phyloP scores from a whole-genome alignment of 2,113 vertebrate genomes.

The Nycticebus coucang region DNA sequence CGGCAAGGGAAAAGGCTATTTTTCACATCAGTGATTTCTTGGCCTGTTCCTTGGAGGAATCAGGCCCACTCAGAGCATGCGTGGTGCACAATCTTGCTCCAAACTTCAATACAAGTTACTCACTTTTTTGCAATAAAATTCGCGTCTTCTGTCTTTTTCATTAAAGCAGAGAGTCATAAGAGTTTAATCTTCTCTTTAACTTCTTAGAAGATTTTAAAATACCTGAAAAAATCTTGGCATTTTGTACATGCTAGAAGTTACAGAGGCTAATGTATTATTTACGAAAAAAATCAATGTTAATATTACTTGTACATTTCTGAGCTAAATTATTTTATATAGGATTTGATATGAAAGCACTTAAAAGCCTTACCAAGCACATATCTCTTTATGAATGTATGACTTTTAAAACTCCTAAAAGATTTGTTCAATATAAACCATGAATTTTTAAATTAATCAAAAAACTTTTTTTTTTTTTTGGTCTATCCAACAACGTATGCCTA shows the following conservation, averaged over 20 bases:
- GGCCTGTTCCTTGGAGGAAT: background rate
- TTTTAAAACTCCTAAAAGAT: constrained; percentile 29
- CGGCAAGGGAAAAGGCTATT: background rate
- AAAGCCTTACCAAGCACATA: background rate
- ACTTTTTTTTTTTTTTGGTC: background rate
- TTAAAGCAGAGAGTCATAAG: background rate
- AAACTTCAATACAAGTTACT: background rate
- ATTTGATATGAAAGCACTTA: background rate
- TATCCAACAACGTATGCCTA: background rate
- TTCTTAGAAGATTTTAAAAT: background rate
- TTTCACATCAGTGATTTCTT: background rate
- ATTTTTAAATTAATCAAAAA: background rate
- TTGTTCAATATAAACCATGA: background rate
- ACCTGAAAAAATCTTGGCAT: background rate
- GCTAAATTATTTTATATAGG: background rate
- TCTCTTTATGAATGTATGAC: background rate
- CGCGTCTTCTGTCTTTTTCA: background rate
- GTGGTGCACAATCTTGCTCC: background rate
- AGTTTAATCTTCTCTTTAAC: background rate
- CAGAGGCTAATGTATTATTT: background rate
- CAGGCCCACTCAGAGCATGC: background rate
- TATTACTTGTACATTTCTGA: background rate
- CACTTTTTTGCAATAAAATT: background rate
- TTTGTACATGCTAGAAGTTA: background rate
- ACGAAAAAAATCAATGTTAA: background rate